These are phyloP conservation scores for Myotis davidii DNA, from an alignment of 2,113 vertebrate genomes.

Conservation along the genomic window DNA sequence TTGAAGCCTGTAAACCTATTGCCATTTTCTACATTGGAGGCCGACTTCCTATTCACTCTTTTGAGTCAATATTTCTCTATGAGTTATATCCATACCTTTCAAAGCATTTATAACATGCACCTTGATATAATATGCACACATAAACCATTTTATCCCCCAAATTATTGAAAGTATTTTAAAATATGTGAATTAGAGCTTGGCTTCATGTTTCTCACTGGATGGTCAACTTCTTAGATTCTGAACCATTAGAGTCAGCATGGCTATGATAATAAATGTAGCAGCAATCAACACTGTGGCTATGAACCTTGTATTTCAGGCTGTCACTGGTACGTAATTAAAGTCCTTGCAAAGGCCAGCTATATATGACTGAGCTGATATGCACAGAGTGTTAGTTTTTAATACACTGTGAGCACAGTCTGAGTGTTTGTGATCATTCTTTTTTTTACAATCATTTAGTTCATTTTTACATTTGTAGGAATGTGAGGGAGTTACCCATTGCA, in stretches of 20 bases:
- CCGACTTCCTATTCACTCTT: constrained; percentile 12
- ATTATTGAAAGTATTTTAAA: background rate
- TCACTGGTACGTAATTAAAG: constrained; percentile 33
- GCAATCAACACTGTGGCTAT: background rate
- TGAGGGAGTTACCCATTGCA: background rate
- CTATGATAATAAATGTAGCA: constrained; percentile 48
- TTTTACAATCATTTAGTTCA: background rate
- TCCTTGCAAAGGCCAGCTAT: background rate
- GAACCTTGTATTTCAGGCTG: background rate
- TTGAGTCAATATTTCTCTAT: background rate
- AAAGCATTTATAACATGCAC: background rate
- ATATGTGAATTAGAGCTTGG: background rate
- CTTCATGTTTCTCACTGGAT: background rate
- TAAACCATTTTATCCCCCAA: background rate
- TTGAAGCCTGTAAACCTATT: background rate
- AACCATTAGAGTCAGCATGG: background rate
- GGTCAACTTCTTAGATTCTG: background rate
- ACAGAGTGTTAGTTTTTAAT: background rate
- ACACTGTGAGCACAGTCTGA: background rate
- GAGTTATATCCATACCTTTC: background rate
- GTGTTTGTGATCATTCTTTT: background rate
- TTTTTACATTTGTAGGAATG: background rate
- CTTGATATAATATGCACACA: background rate
- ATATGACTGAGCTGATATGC: background rate
- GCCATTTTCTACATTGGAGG: background rate